phyloP scores from a whole-genome alignment of 2,797 vertebrate species.

The Sebastes cheni region DNA sequence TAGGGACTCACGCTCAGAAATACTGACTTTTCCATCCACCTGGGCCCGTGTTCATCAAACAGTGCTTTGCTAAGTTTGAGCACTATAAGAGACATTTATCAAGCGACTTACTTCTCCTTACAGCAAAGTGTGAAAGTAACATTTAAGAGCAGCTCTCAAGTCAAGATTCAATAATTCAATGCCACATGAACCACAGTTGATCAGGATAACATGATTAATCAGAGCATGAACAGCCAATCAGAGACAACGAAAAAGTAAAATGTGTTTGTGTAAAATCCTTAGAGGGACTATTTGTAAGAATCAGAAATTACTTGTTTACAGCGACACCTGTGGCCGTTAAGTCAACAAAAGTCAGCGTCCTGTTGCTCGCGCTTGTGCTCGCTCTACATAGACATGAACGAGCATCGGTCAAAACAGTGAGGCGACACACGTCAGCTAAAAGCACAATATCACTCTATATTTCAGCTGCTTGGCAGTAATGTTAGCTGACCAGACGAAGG shows the following conservation, averaged over 20 bases:
- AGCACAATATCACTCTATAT: no score
- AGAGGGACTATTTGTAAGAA: no score
- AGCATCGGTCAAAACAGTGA: no score
- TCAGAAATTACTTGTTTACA: no score
- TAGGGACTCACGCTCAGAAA: conserved; percentile 56
- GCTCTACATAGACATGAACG: no score
- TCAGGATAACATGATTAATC: background rate
- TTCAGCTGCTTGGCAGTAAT: no score
- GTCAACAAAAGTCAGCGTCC: no score
- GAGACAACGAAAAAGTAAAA: background rate
- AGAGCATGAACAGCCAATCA: background rate
- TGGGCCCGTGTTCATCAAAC: background rate
- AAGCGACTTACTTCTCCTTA: background rate
- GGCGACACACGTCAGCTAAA: no score
- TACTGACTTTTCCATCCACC: background rate
- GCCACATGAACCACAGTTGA: background rate
- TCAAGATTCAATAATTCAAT: no score
- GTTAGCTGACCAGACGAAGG: no score
- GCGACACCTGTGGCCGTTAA: no score
- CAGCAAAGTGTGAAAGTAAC: background rate
- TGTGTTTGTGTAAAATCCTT: background rate
- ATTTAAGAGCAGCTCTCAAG: background rate
- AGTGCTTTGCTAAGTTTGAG: background rate
- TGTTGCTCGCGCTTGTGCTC: no score
- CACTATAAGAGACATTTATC: background rate